These are phyloP conservation scores for Nettapus auritus DNA, from an alignment of 2,113 vertebrate genomes.

Conservation along the genomic window DNA sequence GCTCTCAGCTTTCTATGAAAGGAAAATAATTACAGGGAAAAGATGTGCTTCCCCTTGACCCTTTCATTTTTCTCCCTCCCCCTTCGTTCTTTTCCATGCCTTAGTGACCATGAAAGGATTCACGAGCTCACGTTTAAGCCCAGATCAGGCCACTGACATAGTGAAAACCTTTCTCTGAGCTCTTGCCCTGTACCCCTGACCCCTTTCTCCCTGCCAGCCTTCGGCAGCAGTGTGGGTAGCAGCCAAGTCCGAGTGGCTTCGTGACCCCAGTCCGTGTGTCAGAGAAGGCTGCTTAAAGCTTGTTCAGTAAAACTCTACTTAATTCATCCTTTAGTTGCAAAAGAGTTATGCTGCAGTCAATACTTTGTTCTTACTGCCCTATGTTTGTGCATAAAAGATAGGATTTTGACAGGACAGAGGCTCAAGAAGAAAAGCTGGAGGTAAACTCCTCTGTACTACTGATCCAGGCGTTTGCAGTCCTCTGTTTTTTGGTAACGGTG, in stretches of 20 bases:
- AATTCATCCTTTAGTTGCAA: slow-evolving; percentile 25
- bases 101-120: neutral
- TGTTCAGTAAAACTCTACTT: neutral
- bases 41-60: accelerated
- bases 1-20: neutral
- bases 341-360: neutral
- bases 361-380: neutral
- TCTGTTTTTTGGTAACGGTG: neutral
- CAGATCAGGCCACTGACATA: neutral
- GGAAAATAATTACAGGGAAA: neutral
- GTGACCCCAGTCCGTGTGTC: neutral
- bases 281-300: slow-evolving; percentile 22
- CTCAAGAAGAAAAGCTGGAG: neutral
- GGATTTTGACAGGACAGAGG: neutral
- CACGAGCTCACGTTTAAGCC: neutral
- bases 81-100: neutral
- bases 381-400: slow-evolving; percentile 7
- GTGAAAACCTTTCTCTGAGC: neutral
- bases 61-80: neutral
- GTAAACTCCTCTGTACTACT: neutral
- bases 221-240: neutral
- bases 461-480: neutral
- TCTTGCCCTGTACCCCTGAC: neutral
- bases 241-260: neutral
- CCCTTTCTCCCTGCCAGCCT: neutral